Evolutionary conservation across 1,140 invertebrate genomes (phyloP).

Genomic region (Lanistes nyassanus): DNA sequence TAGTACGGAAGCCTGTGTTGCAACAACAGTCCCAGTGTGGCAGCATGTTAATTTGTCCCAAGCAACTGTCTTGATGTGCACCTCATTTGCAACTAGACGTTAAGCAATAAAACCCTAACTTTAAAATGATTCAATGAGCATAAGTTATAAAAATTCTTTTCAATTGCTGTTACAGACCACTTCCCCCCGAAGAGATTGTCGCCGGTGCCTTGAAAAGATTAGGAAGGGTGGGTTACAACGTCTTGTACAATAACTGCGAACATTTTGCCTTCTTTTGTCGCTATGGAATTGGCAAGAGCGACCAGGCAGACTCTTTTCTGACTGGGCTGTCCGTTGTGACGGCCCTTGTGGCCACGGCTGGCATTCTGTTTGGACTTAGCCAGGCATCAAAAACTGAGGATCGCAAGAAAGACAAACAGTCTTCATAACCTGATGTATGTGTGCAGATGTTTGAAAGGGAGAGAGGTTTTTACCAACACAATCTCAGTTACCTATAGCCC

Average conservation of each 20-base stretch:
- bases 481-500: too few species aligned
- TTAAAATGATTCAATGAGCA: too few species aligned
- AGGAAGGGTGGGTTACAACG: constrained; percentile 38
- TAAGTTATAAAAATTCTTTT: too few species aligned
- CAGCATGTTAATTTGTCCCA: too few species aligned
- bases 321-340: background rate
- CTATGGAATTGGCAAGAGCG: constrained; percentile 35
- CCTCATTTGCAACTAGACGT: too few species aligned
- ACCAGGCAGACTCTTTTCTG: constrained; percentile 34
- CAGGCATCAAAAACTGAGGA: background rate
- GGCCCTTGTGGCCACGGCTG: background rate
- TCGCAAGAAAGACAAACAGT: background rate
- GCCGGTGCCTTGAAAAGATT: constrained; percentile 31
- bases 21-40: too few species aligned
- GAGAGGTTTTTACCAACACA: too few species aligned
- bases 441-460: too few species aligned
- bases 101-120: too few species aligned
- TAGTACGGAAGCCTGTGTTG: too few species aligned
- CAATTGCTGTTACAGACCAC: constrained; percentile 11
- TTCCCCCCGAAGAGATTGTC: constrained; percentile 15
- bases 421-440: too few species aligned
- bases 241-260: constrained; percentile 44
- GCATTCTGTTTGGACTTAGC: background rate
- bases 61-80: too few species aligned
- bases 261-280: constrained; percentile 46